Conservation (phyloP, 1,140 invertebrate genomes). For the Hylyphantes graminicola region DNA sequence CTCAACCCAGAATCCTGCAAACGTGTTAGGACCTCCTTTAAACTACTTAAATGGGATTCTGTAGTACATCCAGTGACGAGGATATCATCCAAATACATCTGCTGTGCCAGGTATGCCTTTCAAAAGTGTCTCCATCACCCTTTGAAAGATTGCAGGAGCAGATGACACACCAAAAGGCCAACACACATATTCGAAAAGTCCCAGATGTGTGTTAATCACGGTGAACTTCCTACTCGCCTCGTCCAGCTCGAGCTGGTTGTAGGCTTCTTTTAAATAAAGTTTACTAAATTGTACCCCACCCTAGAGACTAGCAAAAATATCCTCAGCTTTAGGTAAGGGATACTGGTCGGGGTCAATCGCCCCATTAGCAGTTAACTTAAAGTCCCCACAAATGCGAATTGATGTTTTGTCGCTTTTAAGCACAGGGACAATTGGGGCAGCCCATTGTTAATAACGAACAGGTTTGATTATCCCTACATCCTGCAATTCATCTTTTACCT, state of each 20-base stretch:
- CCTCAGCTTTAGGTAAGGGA: too few relatives aligned
- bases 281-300: too few relatives aligned
- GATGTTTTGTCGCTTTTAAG: slow-evolving; percentile 68
- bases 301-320: too few relatives aligned
- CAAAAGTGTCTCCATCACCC: slow-evolving; percentile 65
- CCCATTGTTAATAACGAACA: slow-evolving; percentile 69
- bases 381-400: slow-evolving; percentile 70
- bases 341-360: slow-evolving; percentile 59
- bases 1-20: slow-evolving; percentile 62
- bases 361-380: slow-evolving; percentile 64
- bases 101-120: slow-evolving; percentile 34
- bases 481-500: slow-evolving; percentile 67
- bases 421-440: slow-evolving; percentile 70
- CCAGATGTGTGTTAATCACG: too few relatives aligned
- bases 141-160: slow-evolving; percentile 69
- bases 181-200: too few relatives aligned
- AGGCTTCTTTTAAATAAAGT: too few relatives aligned
- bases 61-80: slow-evolving; percentile 61
- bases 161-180: slow-evolving; percentile 69
- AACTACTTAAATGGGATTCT: slow-evolving; percentile 61
- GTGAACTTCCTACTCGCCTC: too few relatives aligned
- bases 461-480: slow-evolving; percentile 65
- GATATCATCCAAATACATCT: slow-evolving; percentile 62
- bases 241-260: too few relatives aligned
- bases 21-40: slow-evolving; percentile 62